Evolutionary conservation across 2,797 vertebrate genomes (phyloP).

Genomic region (Erithacus rubecula): DNA sequence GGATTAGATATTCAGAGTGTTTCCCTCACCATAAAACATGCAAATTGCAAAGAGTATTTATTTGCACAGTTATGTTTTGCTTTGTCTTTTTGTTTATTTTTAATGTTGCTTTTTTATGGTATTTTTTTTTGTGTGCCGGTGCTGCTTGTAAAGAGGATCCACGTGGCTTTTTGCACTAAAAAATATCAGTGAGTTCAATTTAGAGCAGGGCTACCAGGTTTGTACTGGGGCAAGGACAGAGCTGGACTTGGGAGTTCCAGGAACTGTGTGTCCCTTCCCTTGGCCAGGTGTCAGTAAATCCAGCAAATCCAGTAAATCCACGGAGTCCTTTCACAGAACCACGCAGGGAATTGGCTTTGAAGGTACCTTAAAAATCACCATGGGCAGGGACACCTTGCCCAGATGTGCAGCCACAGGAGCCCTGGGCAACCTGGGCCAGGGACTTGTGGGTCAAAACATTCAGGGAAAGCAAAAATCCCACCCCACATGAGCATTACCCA

Average conservation of each 20-base stretch:
- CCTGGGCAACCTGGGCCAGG: background rate
- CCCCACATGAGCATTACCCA: too few species aligned
- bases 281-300: background rate
- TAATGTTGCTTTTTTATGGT: background rate
- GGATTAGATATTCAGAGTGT: conserved; percentile 30
- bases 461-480: background rate
- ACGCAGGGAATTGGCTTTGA: background rate
- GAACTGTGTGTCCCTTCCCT: background rate
- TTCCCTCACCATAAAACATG: conserved; percentile 35
- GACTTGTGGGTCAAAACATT: too few species aligned
- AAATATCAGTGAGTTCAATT: background rate
- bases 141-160: background rate
- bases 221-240: background rate
- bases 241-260: background rate
- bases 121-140: background rate
- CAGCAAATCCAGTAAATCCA: background rate
- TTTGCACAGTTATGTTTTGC: conserved; percentile 23
- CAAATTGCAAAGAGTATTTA: conserved; percentile 55
- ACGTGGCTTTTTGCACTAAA: background rate
- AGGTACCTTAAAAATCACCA: too few species aligned
- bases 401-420: background rate
- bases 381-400: background rate
- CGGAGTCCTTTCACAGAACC: accelerated
- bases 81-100: background rate
- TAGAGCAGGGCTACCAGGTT: background rate